phyloP scores from a whole-genome alignment of 2,113 vertebrate genomes.

The Lasiurus borealis region DNA sequence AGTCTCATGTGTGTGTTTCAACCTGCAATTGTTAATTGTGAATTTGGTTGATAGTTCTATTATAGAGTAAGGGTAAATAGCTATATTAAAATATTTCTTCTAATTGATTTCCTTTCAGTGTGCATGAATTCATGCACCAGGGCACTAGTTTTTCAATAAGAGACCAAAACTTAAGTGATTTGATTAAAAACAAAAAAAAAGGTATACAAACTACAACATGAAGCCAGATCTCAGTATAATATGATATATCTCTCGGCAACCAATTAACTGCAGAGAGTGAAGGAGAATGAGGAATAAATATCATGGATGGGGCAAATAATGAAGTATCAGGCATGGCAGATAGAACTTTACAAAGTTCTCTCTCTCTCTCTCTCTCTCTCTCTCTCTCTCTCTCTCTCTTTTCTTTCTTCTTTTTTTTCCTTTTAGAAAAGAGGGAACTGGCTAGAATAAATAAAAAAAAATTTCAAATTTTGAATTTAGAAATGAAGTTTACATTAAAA shows the following conservation, averaged over 20 bases:
- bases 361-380: too few relatives aligned
- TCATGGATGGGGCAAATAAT: neutral
- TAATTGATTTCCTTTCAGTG: too few relatives aligned
- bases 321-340: neutral
- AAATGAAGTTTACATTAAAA: neutral
- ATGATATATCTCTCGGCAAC: neutral
- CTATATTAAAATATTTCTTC: too few relatives aligned
- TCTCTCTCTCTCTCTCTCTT: too few relatives aligned
- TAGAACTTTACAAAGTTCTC: neutral
- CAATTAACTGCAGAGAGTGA: neutral
- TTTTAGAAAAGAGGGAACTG: neutral
- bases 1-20: too few relatives aligned
- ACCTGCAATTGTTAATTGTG: too few relatives aligned
- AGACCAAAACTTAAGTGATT: neutral
- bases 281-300: neutral
- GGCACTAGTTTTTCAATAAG: neutral
- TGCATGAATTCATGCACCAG: too few relatives aligned
- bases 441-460: neutral
- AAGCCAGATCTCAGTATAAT: neutral
- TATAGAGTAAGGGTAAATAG: too few relatives aligned
- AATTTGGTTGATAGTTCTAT: too few relatives aligned
- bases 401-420: too few relatives aligned
- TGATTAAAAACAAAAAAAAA: neutral
- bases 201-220: neutral
- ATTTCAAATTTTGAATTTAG: neutral